Base-by-base conservation (phyloP, 2,797 vertebrate species). In the Bradypus variegatus region DNA sequence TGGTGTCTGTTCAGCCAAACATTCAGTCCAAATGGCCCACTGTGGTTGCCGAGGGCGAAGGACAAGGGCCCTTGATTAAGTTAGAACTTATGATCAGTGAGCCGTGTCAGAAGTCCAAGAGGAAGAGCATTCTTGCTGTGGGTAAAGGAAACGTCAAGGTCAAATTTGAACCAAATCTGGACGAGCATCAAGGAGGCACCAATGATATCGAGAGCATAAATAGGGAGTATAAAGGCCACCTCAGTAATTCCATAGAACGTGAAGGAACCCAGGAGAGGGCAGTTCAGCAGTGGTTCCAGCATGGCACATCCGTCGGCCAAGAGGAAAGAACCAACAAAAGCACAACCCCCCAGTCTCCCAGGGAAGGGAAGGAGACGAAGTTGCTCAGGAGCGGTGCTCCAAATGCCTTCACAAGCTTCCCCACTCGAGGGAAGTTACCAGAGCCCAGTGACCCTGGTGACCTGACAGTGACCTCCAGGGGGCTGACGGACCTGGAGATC, bases 11-110 rank as follows among this genome's bases (percentile, higher is more conserved):
- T n/a, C 98, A 96, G 87, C 96, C 98, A 95, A 97, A 97, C 78
- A 96, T 96, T 1, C 96, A 96, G 88, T 98, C 98, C 62, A 97
- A 95, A 38, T 98, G 98, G 99, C 98, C 99, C 0, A 94, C 97
- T 0, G 97, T 99, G 15, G 97, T 98, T 72, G 99, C 98, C 0
- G 98, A 99, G 95, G 98, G 98, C 0, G 98, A 99, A 13, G 99
- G 99, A 29, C 98, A 99, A 93, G 99, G 99, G 15, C 96, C 98
- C 0, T 96, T 99, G 86, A 97, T 99, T 38, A 98, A 98, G 55
- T 97, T 99, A 0, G 99, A 99, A 95, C 98, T 99, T 98, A 97
- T 98, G 69, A 99, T 99, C 96, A 98, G 99, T 0, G 99, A 99
- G 86, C 97, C 98, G 0, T 99, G 99, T 89, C 99, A 99, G 97